Base-by-base conservation (phyloP, 1,140 invertebrate genomes). In the Pararge aegeria region DNA sequence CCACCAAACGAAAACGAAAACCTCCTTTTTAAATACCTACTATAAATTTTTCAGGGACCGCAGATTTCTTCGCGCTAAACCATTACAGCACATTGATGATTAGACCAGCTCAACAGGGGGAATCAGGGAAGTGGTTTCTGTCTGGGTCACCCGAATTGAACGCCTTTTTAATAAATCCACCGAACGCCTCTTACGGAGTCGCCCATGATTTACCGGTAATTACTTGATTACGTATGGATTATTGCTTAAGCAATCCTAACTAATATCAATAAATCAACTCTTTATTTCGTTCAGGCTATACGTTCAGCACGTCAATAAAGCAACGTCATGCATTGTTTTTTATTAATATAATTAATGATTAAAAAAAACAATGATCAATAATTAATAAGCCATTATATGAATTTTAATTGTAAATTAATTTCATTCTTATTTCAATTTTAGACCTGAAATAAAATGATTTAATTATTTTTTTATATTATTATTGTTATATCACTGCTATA, bases 61-160 rank as follows among this genome's bases (percentile, higher is more conserved):
- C 30, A 34, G 67, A 75, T 50, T 77, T 68, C 52, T 74, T 66
- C 44, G 70, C 44, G 0, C 10, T 75, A 24, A 78, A 78, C 38
- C 65, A 75, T 13, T 78, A 78, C 56, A 78, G 71, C 0, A 58
- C 63, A 0, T 58, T 68, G 13, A 4, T 68, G 16, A 64, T 79
- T 2, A 53, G 70, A 7, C n/a, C 38, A 9, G 61, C 64, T 7
- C 49, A 7, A 0, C 37, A 51, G 5, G 72, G 63, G 0, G 77
- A 77, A 6, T 27, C 55, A 0, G 64, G 54, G 0, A 9, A 38
- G 0, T 74, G 59, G 67, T 66, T 64, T 12, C 0, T 61, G 0
- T 27, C 44, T 2, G 77, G 72, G 7, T 61, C 57, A 3, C 53
- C 63, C 5, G 71, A 80, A 10, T 16, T 78, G 3, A 34, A 63